Percentiles rank a stretch among this genome's conserved stretches.
These are phyloP conservation scores for Platycheirus rosarum DNA, from an alignment of 2,888 invertebrate species.

Conservation along the genomic window DNA sequence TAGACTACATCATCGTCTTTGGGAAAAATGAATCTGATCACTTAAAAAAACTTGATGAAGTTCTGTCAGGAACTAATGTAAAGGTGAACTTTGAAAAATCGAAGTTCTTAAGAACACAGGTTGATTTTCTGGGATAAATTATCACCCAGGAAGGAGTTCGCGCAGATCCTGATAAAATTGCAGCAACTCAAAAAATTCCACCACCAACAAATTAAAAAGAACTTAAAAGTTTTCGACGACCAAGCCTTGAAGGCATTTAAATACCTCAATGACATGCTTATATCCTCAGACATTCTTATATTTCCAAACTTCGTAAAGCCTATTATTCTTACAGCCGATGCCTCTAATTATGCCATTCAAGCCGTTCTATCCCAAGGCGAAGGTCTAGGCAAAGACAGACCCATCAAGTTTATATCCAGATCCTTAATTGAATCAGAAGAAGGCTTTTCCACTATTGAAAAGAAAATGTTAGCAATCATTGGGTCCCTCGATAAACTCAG, in stretches of 20 bases:
- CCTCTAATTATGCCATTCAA: neutral
- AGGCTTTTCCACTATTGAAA: neutral
- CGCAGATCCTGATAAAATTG: constrained; percentile 9
- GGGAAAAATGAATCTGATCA: too few species aligned
- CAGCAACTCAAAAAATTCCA: constrained; percentile 4
- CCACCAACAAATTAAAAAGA: constrained; percentile 52
- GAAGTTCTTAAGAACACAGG: neutral
- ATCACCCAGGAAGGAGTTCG: constrained; percentile 10
- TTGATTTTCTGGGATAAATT: constrained; percentile 12
- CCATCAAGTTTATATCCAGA: neutral
- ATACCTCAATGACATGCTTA: too few species aligned
- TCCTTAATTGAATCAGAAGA: constrained; percentile 48
- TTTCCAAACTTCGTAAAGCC: too few species aligned
- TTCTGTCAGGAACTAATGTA: too few species aligned
- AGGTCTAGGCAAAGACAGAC: neutral
- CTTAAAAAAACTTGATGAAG: too few species aligned
- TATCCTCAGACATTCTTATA: too few species aligned
- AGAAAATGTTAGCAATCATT: constrained; percentile 16
- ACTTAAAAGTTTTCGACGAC: constrained; percentile 23
- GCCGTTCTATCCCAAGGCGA: constrained; percentile 26
- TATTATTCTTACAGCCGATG: too few species aligned
- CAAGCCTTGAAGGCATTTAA: too few species aligned
- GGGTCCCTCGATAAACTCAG: constrained; percentile 44
- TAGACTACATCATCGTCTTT: too few species aligned
- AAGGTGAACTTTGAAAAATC: neutral